Evolutionary conservation across 2,113 vertebrate genomes (phyloP), one percentile per base, ranked within the genome.

Genomic region (Hemicordylus capensis): DNA sequence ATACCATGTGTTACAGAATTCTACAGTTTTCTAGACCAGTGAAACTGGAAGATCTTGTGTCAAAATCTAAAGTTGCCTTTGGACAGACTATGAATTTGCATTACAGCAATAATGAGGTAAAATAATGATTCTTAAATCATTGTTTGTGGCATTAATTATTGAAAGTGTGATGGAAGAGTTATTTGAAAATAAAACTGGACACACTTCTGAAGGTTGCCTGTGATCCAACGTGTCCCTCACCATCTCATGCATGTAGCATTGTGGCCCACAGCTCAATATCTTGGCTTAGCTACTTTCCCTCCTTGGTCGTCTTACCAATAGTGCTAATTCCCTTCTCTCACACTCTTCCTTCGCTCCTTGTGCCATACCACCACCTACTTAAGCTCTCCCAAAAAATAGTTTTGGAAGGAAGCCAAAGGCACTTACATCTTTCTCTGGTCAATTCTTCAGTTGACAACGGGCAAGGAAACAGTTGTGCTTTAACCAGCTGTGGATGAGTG

Each of bases 101-200:
- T 96, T 99, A 99, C 94, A 98, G 98, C 94, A 99, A 99, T 96
- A 99, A 99, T 4, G 99, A 99, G 98, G 99, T 99, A 96, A 89
- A 48, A 59, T 34, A 83, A 59, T 83, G 1, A 70, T 58, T 72
- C 85, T 2, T 87, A 39, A 88, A 14, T 88, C 70, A 6, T 39
- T 88, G 19, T 84, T 28, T 64, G n/a, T 84, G 86, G 12, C n/a
- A 34, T n/a, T 34, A 73, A 77, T 42, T 20, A 39, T 58, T 51
- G 69, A 51, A 42, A 39, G 14, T 39, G 37, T 75, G 26, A 48
- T 48, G 72, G 39, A 12, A 59, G 31, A 61, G 37, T 37, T 56
- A 61, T 44, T 79, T 79, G 58, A 44, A 17, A 63, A 39, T 14
- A 15, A 34, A 39, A 7, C 64, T 54, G 26, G 26, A 4, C 6